Evolutionary conservation across 2,113 vertebrate species (phyloP).

Genomic region (Alosa alosa): DNA sequence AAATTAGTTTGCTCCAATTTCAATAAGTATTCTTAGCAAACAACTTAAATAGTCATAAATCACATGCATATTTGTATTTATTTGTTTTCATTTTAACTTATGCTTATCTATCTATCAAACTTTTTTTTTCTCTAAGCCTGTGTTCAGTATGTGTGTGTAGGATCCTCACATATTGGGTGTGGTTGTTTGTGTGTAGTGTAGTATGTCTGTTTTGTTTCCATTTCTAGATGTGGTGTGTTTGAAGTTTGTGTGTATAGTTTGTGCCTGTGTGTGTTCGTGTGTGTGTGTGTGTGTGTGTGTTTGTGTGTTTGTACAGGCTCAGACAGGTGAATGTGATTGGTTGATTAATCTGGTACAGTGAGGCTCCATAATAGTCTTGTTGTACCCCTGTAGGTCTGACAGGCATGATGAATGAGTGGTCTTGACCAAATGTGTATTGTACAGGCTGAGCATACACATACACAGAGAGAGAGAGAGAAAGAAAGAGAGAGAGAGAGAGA

Average conservation of each 20-base stretch:
- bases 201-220: conserved; percentile 19
- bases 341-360: background rate
- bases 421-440: background rate
- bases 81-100: no score
- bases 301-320: background rate
- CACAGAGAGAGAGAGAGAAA: background rate
- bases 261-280: conserved; percentile 18
- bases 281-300: background rate
- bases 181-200: background rate
- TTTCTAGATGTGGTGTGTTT: background rate
- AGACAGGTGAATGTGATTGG: conserved; percentile 1
- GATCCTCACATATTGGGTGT: background rate
- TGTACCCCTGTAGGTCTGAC: background rate
- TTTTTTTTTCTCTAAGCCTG: no score
- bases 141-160: no score
- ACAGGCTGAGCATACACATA: background rate
- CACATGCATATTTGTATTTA: no score
- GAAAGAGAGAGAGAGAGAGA: background rate
- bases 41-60: no score
- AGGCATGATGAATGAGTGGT: background rate
- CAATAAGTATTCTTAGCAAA: no score
- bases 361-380: conserved; percentile 16
- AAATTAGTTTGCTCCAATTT: no score
- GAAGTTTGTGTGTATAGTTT: background rate
- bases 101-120: no score